These are phyloP conservation scores for Hylomyscus alleni DNA, from an alignment of 2,797 vertebrate species.

Conservation along the genomic window DNA sequence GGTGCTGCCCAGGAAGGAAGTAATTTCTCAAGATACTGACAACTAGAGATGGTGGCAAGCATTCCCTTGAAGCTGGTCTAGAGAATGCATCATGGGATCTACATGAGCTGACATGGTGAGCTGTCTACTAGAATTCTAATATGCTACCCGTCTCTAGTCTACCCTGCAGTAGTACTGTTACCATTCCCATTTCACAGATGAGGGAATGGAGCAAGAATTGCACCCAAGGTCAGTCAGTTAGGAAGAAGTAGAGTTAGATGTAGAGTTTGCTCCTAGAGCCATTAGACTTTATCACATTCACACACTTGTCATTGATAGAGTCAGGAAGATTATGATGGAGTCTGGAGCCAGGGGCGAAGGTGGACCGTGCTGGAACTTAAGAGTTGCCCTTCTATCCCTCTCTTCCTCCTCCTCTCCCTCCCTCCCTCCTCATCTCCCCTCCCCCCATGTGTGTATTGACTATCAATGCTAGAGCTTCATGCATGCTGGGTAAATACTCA, in stretches of 20 bases:
- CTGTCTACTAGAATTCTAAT: not conserved
- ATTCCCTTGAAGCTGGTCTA: not conserved
- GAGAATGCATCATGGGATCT: not conserved
- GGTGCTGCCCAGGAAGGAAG: not conserved
- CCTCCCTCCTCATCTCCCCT: no score
- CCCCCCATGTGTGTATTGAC: not conserved
- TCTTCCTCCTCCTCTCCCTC: not conserved
- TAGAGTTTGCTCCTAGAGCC: not conserved
- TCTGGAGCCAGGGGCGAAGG: accelerated
- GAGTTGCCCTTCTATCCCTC: not conserved
- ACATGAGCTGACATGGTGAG: not conserved
- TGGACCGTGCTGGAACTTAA: not conserved
- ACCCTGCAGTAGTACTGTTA: not conserved
- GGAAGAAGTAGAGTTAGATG: not conserved
- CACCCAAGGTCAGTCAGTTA: not conserved
- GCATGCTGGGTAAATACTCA: no score
- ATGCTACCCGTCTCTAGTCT: not conserved
- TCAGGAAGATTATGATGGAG: not conserved
- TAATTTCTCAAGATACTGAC: not conserved
- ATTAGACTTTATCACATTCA: not conserved
- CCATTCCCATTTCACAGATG: not conserved
- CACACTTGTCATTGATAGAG: not conserved
- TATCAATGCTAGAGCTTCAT: no score
- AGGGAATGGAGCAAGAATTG: not conserved
- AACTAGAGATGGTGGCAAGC: not conserved